Base-by-base conservation (phyloP, 2,888 invertebrate genomes). In the Lasioglossum leucozonium region DNA sequence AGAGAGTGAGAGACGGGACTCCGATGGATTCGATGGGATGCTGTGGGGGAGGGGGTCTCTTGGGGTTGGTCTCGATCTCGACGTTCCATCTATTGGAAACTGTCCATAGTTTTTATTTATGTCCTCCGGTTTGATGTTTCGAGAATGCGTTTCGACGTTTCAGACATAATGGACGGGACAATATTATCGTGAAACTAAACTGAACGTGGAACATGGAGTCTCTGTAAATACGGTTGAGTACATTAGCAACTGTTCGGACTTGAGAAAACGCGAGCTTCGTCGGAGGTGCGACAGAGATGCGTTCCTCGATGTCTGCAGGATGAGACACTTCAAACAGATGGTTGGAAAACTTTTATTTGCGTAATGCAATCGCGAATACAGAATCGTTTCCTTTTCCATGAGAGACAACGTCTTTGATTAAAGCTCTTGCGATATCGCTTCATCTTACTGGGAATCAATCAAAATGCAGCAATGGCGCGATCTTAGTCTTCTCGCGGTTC, bases 11-110 rank as follows among this genome's bases (percentile, higher is more conserved):
- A 82, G 69, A 81, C 72, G 26, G 76, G 34, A 79, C 44, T 73
- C 42, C 30, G 40, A 37, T 65, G 78, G 73, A 77, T 74, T n/a
- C 22, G 34, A 51, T 13, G 11, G 82, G 82, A 85, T 55, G 22
- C 34, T 65, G 42, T 16, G 30, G 2, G 16, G 82, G 42, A 71
- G 44, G 8, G 75, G 79, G 67, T 80, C 55, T 62, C 47, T 22
- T 26, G 11, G 73, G 81, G 67, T n/a, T 62, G 30, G 42, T 44
- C 78, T 85, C 78, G 87, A 90, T 75, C 89, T 82, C 89, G 88
- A 90, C 88, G 85, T 81, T 72, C n/a, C 55, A 65, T 79, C 44
- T 51, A 40, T 44, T 18, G 16, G 34, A 55, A 65, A 72, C 65
- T 58, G 34, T 16, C 34, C 37, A 11, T 37, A n/a, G 34, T 37